These are phyloP conservation scores for Ametastegia equiseti DNA, from an alignment of 2,888 invertebrate genomes.

Conservation along the genomic window DNA sequence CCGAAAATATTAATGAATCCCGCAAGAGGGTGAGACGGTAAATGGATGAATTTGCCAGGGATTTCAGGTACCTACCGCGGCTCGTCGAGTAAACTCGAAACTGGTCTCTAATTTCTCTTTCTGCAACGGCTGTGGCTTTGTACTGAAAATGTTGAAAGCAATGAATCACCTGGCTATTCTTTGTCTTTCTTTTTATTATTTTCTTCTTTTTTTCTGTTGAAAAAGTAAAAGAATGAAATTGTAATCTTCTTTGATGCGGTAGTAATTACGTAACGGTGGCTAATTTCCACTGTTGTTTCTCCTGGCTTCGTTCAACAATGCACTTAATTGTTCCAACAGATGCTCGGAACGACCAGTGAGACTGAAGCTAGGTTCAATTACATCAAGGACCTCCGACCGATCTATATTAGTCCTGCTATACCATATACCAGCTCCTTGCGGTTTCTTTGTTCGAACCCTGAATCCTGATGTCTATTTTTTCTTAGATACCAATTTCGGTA, in stretches of 20 bases:
- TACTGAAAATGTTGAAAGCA: background rate
- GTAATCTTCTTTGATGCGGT: constrained; percentile 6
- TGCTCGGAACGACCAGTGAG: constrained; percentile 20
- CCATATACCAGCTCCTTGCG: background rate
- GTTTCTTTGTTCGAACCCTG: constrained; percentile 17
- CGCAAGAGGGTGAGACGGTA: background rate
- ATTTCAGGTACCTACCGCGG: background rate
- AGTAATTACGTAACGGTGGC: constrained; percentile 28
- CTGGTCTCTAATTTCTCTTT: too few relatives aligned
- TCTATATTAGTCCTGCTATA: constrained; percentile 13
- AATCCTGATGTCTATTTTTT: constrained; percentile 14
- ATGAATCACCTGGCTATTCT: background rate
- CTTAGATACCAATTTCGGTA: background rate
- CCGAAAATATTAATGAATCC: constrained; percentile 30
- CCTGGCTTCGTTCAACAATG: constrained; percentile 18
- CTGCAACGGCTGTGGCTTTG: background rate
- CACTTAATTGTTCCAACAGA: constrained; percentile 40
- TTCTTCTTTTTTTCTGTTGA: background rate
- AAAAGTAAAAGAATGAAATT: background rate
- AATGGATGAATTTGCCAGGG: background rate
- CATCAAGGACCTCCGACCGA: constrained; percentile 24
- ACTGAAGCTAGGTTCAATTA: constrained; percentile 33
- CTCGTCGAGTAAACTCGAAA: background rate
- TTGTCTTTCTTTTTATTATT: background rate
- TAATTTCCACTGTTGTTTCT: constrained; percentile 38